phyloP scores from a whole-genome alignment of 2,113 vertebrate genomes.

The Ctenodactylus gundi region DNA sequence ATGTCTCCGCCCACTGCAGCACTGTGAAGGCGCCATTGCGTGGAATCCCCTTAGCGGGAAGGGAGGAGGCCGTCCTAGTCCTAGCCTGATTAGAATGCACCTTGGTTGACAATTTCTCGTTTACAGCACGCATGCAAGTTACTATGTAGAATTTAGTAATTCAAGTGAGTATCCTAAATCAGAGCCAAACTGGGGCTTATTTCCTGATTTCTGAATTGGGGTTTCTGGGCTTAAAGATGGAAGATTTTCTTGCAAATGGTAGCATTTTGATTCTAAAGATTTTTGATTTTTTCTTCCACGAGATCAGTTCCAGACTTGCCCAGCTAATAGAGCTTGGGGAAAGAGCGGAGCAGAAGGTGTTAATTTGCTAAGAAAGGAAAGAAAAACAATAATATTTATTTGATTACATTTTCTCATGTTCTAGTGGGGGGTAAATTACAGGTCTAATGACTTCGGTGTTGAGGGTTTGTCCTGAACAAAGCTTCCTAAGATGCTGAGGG shows the following conservation, averaged over 20 bases:
- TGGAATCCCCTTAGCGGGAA: no score
- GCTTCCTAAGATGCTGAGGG: constrained; percentile 44
- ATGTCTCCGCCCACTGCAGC: no score
- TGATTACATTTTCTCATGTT: constrained; percentile 75
- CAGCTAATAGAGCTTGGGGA: constrained; percentile 8
- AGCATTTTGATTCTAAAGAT: constrained; percentile 51
- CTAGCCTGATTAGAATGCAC: background rate
- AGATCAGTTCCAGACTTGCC: constrained; percentile 76
- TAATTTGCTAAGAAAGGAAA: constrained; percentile 79
- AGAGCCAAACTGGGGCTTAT: constrained; percentile 43
- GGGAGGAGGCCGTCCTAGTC: no score
- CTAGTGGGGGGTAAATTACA: constrained; percentile 73
- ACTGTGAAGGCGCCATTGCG: no score
- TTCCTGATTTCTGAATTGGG: constrained; percentile 52
- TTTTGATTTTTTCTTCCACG: background rate
- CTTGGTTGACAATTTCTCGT: constrained; percentile 41
- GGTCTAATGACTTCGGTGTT: constrained; percentile 67
- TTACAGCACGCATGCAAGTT: background rate
- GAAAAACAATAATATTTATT: constrained; percentile 79
- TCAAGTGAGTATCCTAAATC: background rate
- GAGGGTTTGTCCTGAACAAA: constrained; percentile 46
- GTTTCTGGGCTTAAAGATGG: constrained; percentile 25
- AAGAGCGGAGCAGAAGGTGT: constrained; percentile 65
- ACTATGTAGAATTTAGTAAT: constrained; percentile 25
- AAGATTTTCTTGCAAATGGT: constrained; percentile 37